phyloP scores from a whole-genome alignment of 2,797 vertebrate species.

The Halcyon chelicuti region DNA sequence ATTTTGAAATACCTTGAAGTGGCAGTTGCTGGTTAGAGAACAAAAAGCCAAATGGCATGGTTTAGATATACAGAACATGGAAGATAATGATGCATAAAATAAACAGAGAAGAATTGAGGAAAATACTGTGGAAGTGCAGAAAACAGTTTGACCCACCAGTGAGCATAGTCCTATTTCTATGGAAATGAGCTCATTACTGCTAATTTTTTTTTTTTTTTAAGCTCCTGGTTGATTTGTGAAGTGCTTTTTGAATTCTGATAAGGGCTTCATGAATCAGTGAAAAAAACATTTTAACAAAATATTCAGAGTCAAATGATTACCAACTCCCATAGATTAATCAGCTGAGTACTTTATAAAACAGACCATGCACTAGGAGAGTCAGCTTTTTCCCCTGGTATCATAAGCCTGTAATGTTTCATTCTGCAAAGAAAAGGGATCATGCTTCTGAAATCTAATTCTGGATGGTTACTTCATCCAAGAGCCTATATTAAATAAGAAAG shows the following conservation, averaged over 20 bases:
- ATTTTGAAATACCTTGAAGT: not conserved
- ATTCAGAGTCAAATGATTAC: conserved; percentile 48
- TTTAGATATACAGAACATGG: not conserved
- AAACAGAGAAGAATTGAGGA: conserved; percentile 37
- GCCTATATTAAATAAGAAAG: conserved; percentile 13
- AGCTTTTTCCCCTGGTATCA: not conserved
- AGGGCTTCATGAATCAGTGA: conserved; percentile 69
- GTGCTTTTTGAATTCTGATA: conserved; percentile 65
- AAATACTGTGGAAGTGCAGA: conserved; percentile 25
- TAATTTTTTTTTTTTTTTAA: conserved; percentile 71
- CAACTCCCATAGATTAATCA: conserved; percentile 50
- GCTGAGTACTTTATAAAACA: conserved; percentile 32
- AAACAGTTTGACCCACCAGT: conserved; percentile 58
- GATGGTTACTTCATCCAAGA: conserved; percentile 12
- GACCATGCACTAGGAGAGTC: not conserved
- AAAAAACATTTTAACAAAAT: conserved; percentile 58
- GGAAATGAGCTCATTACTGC: conserved; percentile 73
- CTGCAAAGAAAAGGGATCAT: conserved; percentile 31
- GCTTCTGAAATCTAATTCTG: conserved; percentile 12
- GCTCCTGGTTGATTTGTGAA: conserved; percentile 70
- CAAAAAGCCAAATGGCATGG: conserved; percentile 17
- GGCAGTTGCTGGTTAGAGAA: conserved; percentile 2
- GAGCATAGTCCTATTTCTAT: conserved; percentile 59
- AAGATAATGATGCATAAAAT: conserved; percentile 60
- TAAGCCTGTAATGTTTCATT: not conserved